These are phyloP conservation scores for Melitaea cinxia DNA, from an alignment of 1,140 invertebrate genomes.

Conservation along the genomic window DNA sequence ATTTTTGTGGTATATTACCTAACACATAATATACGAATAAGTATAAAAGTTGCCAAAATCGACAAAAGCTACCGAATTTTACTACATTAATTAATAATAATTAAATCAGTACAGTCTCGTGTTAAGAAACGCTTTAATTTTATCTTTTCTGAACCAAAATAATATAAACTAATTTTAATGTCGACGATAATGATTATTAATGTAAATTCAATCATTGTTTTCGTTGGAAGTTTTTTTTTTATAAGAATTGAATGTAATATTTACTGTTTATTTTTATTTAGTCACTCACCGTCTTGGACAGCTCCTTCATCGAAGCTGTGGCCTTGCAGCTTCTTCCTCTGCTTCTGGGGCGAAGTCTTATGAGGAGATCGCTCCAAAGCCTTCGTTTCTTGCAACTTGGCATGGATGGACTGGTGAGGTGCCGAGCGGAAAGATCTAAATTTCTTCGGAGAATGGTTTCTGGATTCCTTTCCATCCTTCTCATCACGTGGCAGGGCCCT, in stretches of 20 bases:
- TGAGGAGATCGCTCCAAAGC: conserved; percentile 70
- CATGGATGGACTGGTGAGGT: conserved; percentile 80
- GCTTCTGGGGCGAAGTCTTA: conserved; percentile 79
- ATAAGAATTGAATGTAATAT: no score
- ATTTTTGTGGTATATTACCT: no score
- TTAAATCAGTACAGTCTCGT: no score
- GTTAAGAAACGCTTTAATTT: no score
- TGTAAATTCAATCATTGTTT: background rate
- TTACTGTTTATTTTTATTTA: background rate
- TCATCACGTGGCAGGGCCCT: conserved; percentile 92
- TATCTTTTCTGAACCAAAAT: no score
- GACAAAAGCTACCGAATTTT: no score
- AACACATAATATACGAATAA: no score
- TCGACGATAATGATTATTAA: no score
- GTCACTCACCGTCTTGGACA: conserved; percentile 64
- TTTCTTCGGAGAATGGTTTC: conserved; percentile 85
- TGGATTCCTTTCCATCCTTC: conserved; percentile 92
- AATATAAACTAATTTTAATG: no score
- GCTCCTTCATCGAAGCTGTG: conserved; percentile 78
- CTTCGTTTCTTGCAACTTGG: conserved; percentile 78
- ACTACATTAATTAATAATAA: no score
- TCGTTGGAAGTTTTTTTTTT: background rate
- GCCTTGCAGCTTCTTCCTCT: conserved; percentile 79
- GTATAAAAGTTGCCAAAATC: no score
- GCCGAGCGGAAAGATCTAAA: conserved; percentile 79